Conservation (phyloP, 2,113 vertebrate species). For the Cyprinodon tularosa region DNA sequence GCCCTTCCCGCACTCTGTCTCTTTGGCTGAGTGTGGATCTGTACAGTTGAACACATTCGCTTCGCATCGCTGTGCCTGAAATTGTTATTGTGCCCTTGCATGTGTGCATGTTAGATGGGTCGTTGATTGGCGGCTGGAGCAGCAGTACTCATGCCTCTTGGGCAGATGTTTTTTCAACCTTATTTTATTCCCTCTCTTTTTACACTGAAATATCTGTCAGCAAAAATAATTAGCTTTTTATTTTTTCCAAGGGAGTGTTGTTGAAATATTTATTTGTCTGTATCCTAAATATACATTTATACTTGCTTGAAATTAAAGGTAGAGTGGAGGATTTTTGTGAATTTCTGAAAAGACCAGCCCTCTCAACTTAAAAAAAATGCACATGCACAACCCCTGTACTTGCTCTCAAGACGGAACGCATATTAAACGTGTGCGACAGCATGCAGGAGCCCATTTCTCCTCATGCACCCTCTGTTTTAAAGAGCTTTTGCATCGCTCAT, state of each 20-base stretch:
- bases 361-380: too few species aligned
- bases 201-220: conserved; percentile 5
- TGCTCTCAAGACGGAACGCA: too few species aligned
- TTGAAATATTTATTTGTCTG: background rate
- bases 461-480: too few species aligned
- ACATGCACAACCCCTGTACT: too few species aligned
- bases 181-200: background rate
- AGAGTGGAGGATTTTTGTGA: background rate
- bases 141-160: conserved; percentile 17
- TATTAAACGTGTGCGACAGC: too few species aligned
- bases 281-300: background rate
- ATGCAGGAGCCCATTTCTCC: too few species aligned
- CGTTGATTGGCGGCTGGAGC: conserved; percentile 26
- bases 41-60: conserved; percentile 7
- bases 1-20: conserved; percentile 19
- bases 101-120: conserved; percentile 10
- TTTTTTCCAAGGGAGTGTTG: background rate
- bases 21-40: conserved; percentile 1
- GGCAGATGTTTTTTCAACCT: background rate
- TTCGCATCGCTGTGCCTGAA: background rate
- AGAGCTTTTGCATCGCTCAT: too few species aligned
- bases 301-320: background rate
- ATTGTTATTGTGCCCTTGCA: background rate
- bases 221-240: conserved; percentile 10
- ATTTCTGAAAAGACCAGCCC: too few species aligned